phyloP scores from a whole-genome alignment of 2,113 vertebrate species.

The Sinocyclocheilus anophthalmus region DNA sequence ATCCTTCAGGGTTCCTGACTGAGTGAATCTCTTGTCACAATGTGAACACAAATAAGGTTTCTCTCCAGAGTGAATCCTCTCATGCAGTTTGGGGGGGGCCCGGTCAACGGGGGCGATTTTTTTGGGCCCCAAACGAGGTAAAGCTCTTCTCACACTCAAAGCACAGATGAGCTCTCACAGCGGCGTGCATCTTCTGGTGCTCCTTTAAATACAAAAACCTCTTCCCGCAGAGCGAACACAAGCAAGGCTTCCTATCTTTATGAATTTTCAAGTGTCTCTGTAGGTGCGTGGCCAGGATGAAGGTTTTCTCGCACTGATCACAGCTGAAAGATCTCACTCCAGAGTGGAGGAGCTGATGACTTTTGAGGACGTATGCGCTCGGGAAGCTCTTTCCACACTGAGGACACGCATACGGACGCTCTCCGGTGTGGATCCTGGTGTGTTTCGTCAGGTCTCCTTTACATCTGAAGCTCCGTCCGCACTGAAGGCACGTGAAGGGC shows the following conservation, averaged over 20 bases:
- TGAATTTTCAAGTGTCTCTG: not conserved
- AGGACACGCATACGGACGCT: not conserved
- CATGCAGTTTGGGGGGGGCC: too few relatives aligned
- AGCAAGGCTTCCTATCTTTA: too few relatives aligned
- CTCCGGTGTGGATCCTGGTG: too few relatives aligned
- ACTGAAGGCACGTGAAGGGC: not conserved
- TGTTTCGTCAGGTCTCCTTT: too few relatives aligned
- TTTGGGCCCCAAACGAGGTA: too few relatives aligned
- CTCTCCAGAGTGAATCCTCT: not conserved
- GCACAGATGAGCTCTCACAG: not conserved
- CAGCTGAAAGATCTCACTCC: not conserved
- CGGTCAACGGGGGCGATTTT: too few relatives aligned
- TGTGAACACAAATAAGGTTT: not conserved
- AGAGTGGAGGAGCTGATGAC: not conserved
- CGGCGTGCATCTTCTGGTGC: not conserved
- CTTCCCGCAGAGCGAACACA: not conserved
- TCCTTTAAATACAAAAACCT: not conserved
- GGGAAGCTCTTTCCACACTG: not conserved
- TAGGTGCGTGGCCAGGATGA: not conserved
- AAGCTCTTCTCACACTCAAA: not conserved
- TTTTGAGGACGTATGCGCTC: not conserved
- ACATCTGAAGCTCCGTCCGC: not conserved
- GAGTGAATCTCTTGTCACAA: not conserved
- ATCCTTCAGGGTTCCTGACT: not conserved
- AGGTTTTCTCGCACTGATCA: not conserved